These are phyloP conservation scores for Rhagoletis pomonella DNA, from an alignment of 1,140 invertebrate species.

Conservation along the genomic window DNA sequence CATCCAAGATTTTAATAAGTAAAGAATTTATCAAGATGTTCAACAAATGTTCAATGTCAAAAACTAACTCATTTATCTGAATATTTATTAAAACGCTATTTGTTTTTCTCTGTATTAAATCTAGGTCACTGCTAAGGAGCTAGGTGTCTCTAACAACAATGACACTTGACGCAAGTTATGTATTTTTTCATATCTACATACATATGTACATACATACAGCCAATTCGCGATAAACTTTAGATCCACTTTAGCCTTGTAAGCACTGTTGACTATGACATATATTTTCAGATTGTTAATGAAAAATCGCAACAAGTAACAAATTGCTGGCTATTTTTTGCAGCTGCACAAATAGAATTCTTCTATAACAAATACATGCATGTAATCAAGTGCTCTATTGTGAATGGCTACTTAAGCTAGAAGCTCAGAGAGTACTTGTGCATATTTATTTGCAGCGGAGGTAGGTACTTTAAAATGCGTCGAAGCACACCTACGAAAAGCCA, in stretches of 20 bases:
- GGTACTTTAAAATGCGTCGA: neutral
- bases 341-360: slow-evolving; percentile 20
- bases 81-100: neutral
- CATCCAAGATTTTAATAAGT: too few species aligned
- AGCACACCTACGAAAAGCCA: neutral
- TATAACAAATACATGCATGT: neutral
- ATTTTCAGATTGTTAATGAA: slow-evolving; percentile 37
- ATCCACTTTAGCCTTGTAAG: slow-evolving; percentile 5
- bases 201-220: neutral
- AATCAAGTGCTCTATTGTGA: slow-evolving; percentile 22
- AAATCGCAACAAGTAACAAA: slow-evolving; percentile 36
- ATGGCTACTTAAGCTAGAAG: neutral
- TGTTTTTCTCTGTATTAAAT: neutral
- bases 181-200: neutral
- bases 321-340: neutral
- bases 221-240: slow-evolving; percentile 17
- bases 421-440: neutral
- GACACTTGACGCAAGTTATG: neutral
- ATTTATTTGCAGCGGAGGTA: neutral
- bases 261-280: slow-evolving; percentile 37
- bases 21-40: too few species aligned
- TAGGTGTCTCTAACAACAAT: slow-evolving; percentile 20
- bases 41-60: too few species aligned
- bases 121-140: slow-evolving; percentile 29
- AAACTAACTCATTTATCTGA: neutral